Base-by-base conservation (phyloP, 2,888 invertebrate genomes). In the Tenthredo scrophulariae region DNA sequence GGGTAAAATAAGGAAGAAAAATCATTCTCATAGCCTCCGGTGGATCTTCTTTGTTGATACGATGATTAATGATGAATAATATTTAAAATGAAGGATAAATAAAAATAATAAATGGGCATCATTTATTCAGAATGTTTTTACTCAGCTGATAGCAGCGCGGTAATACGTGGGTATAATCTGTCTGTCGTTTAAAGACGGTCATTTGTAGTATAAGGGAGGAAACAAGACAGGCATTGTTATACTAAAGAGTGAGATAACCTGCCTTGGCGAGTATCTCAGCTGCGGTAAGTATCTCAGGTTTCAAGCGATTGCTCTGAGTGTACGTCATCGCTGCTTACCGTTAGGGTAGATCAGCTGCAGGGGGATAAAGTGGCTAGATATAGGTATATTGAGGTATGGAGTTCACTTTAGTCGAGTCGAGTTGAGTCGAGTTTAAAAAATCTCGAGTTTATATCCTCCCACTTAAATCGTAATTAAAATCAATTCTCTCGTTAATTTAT, bases 161-260 rank as follows among this genome's bases (percentile, higher is more conserved):
- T n/a, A 37, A 70, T 70, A 70, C 70, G 26, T 5, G 75, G 40
- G 18, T 29, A 77, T 77, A 77, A 77, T 77, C 77, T 77, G 26
- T 54, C 77, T 33, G 50, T 77, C 77, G 77, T 77, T 77, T 77
- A 77, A 77, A 77, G 29, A 54, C 50, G 33, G 50, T 77, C 77
- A 77, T 77, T 77, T 77, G 54, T 77, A 29, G 37, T 26, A 54
- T 50, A 50, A 54, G 40, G 29, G 26, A 54, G 29, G 15, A 54
- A 77, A 77, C 54, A 40, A 77, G 77, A 77, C 77, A 40, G 77
- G 77, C 54, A 50, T 77, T 77, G 77, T 77, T 77, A 72, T 72
- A 74, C 77, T 29, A 54, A 77, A 77, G 77, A 77, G 77, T 33
- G 54, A 77, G 77, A 77, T 77, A 77, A 77, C 77, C 50, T 54